A percentile compares a stretch with the other conserved stretches of the same genome.
These are phyloP conservation scores for Menidia beryllina DNA, from an alignment of 2,113 vertebrate genomes.

Conservation along the genomic window DNA sequence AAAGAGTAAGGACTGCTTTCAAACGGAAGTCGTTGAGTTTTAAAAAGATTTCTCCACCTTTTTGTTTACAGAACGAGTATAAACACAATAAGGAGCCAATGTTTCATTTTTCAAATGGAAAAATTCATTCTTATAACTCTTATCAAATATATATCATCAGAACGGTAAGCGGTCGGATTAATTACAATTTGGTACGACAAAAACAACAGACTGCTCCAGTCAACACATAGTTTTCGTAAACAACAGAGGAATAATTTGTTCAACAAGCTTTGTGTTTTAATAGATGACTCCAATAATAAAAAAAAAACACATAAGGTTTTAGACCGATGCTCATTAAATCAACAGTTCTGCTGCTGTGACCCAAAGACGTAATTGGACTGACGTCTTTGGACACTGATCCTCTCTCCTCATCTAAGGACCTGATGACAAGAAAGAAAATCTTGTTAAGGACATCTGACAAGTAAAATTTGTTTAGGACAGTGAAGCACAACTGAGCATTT, in stretches of 20 bases:
- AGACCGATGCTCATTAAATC: background rate
- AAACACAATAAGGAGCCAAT: too few species aligned
- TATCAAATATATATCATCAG: too few species aligned
- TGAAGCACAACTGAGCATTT: background rate
- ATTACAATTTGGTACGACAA: too few species aligned
- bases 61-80: too few species aligned
- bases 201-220: background rate
- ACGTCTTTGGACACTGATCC: background rate
- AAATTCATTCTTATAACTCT: too few species aligned
- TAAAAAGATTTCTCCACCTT: too few species aligned
- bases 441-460: background rate
- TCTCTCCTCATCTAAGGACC: background rate
- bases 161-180: too few species aligned
- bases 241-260: background rate
- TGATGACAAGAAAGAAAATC: background rate
- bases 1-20: background rate
- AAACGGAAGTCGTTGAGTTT: background rate
- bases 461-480: background rate
- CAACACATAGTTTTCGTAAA: background rate
- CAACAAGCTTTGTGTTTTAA: background rate
- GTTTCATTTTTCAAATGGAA: too few species aligned
- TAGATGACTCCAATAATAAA: conserved; percentile 1
- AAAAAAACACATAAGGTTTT: background rate
- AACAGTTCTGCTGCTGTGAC: background rate
- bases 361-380: background rate